Percentiles rank a stretch among this genome's conserved stretches.
Conservation (phyloP, 2,888 invertebrate genomes). For the Cotesia congregata region DNA sequence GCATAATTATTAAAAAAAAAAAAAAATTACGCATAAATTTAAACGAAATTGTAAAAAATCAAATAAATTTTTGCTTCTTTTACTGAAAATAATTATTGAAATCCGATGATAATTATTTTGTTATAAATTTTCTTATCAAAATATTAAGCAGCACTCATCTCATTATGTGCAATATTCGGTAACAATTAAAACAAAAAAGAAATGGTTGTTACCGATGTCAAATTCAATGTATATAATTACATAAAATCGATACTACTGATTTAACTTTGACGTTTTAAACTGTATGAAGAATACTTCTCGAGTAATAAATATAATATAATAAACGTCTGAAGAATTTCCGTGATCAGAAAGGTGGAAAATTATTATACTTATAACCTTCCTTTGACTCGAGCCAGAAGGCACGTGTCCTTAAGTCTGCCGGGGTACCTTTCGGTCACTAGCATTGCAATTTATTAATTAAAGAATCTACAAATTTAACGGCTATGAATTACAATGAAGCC, state of each 20-base stretch:
- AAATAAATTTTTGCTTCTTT: too few relatives aligned
- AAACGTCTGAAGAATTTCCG: slow-evolving; percentile 28
- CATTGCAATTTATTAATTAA: slow-evolving; percentile 48
- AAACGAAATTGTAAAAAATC: too few relatives aligned
- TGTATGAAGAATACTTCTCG: neutral
- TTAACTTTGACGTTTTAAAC: neutral
- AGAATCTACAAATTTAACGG: slow-evolving; percentile 49
- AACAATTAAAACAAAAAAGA: too few relatives aligned
- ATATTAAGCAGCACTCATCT: too few relatives aligned
- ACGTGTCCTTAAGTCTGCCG: slow-evolving; percentile 48
- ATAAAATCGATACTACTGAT: neutral
- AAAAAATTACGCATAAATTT: too few relatives aligned
- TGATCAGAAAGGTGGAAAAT: slow-evolving; percentile 51
- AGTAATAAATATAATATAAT: neutral
- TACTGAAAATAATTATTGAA: too few relatives aligned
- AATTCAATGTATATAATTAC: neutral
- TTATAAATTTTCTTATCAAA: too few relatives aligned
- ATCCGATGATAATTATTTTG: too few relatives aligned
- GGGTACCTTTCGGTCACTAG: slow-evolving; percentile 23
- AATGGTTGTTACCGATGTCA: too few relatives aligned
- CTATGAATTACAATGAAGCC: slow-evolving; percentile 50
- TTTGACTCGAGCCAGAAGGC: slow-evolving; percentile 43
- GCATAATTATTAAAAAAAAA: too few relatives aligned
- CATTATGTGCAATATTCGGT: too few relatives aligned
- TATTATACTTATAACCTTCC: slow-evolving; percentile 46